Percentiles rank a stretch among this genome's conserved stretches.
These are phyloP conservation scores for Chrysoperla carnea DNA, from an alignment of 1,140 invertebrate species.

Conservation along the genomic window DNA sequence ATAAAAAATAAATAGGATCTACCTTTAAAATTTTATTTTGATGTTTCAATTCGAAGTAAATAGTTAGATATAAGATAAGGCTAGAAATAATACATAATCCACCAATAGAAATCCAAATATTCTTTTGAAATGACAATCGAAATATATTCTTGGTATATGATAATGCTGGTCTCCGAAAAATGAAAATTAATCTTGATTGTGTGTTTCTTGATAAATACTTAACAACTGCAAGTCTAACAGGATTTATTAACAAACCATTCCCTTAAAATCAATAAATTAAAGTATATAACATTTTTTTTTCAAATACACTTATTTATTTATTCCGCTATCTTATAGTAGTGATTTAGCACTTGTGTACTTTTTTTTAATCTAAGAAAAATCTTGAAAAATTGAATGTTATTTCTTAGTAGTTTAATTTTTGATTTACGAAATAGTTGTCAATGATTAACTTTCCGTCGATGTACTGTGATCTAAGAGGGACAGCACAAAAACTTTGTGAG, in stretches of 20 bases:
- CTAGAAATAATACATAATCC: conserved; percentile 26
- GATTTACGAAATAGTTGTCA: no score
- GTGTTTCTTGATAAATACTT: conserved; percentile 35
- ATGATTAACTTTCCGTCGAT: no score
- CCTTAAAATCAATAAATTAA: conserved; percentile 20
- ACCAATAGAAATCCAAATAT: conserved; percentile 35
- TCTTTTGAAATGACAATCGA: conserved; percentile 33
- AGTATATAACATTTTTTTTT: no score
- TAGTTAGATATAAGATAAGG: conserved; percentile 11
- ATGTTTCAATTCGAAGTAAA: conserved; percentile 4
- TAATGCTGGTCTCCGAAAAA: conserved; percentile 45
- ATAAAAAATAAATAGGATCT: no score
- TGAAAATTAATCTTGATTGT: conserved; percentile 36
- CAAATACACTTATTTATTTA: no score
- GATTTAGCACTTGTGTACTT: no score
- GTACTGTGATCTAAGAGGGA: no score
- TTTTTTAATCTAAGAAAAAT: no score
- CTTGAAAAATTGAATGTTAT: no score
- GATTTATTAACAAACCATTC: conserved; percentile 31
- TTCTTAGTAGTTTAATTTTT: no score
- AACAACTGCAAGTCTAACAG: conserved; percentile 28
- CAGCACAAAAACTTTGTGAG: no score
- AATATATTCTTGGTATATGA: conserved; percentile 46
- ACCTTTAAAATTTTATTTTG: not conserved
- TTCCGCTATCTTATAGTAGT: no score